phyloP scores from a whole-genome alignment of 2,888 invertebrate species.

The Torymus auratus region DNA sequence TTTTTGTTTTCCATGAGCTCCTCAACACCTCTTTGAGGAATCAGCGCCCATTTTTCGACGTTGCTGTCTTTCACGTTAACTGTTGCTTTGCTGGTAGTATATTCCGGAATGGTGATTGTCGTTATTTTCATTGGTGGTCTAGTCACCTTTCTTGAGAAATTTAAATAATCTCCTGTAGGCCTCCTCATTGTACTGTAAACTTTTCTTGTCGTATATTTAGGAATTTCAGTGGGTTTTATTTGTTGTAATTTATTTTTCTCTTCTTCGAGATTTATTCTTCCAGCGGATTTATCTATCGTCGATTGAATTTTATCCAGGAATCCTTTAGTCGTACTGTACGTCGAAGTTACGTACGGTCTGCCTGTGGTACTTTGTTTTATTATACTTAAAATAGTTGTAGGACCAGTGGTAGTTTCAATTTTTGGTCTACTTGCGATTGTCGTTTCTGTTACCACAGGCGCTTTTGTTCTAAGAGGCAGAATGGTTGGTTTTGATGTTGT shows the following conservation, averaged over 20 bases:
- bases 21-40: conserved; percentile 59
- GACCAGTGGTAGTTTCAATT: conserved; percentile 25
- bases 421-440: not conserved
- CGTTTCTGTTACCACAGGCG: not conserved
- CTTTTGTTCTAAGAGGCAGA: conserved; percentile 22
- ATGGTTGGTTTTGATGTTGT: conserved; percentile 14
- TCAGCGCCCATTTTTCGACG: conserved; percentile 64
- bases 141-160: conserved; percentile 43
- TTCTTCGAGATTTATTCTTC: conserved; percentile 54
- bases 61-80: conserved; percentile 50
- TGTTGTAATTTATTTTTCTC: conserved; percentile 55
- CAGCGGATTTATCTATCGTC: conserved; percentile 57
- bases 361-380: conserved; percentile 32
- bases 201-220: conserved; percentile 27
- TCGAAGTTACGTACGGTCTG: conserved; percentile 34
- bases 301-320: conserved; percentile 53
- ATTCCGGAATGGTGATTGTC: not conserved
- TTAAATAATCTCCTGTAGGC: conserved; percentile 19
- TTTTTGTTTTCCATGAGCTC: conserved; percentile 36
- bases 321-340: conserved; percentile 48
- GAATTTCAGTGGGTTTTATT: conserved; percentile 56
- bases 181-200: conserved; percentile 35
- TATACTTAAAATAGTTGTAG: conserved; percentile 24
- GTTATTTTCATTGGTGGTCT: conserved; percentile 29
- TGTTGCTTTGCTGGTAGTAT: conserved; percentile 37